A percentile compares a stretch with the other conserved stretches of the same genome.
Conservation (phyloP, 2,797 vertebrate species). For the Cuculus canorus region DNA sequence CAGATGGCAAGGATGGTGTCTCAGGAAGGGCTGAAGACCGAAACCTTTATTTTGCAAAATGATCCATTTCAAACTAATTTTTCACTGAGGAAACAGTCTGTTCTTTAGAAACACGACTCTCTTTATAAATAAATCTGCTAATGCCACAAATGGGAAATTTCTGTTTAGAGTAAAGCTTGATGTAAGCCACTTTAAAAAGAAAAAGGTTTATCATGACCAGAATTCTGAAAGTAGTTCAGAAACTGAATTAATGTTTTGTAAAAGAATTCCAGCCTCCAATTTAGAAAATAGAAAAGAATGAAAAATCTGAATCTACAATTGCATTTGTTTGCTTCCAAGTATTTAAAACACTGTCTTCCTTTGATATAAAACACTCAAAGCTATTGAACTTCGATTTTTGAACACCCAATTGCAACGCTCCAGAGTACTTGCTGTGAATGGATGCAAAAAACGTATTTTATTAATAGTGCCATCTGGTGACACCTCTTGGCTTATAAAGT, state of each 20-base stretch:
- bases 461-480: background rate
- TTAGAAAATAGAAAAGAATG: background rate
- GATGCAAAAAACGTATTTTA: background rate
- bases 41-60: background rate
- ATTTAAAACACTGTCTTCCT: background rate
- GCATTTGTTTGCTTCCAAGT: background rate
- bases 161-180: slow-evolving; percentile 13
- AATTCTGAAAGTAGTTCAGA: background rate
- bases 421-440: background rate
- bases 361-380: background rate
- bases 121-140: background rate
- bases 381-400: background rate
- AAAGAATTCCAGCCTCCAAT: background rate
- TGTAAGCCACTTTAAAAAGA: background rate
- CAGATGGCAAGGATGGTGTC: background rate
- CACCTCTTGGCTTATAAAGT: background rate
- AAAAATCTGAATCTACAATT: background rate
- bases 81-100: background rate
- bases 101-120: background rate
- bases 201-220: background rate
- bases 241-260: background rate
- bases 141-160: background rate
- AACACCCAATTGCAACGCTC: background rate
- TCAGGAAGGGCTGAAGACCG: background rate
- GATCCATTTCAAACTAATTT: background rate